A percentile compares a stretch with the other conserved stretches of the same genome.
These are phyloP conservation scores for Melanotaenia parkinsoni DNA, from an alignment of 2,797 vertebrate genomes.

Conservation along the genomic window DNA sequence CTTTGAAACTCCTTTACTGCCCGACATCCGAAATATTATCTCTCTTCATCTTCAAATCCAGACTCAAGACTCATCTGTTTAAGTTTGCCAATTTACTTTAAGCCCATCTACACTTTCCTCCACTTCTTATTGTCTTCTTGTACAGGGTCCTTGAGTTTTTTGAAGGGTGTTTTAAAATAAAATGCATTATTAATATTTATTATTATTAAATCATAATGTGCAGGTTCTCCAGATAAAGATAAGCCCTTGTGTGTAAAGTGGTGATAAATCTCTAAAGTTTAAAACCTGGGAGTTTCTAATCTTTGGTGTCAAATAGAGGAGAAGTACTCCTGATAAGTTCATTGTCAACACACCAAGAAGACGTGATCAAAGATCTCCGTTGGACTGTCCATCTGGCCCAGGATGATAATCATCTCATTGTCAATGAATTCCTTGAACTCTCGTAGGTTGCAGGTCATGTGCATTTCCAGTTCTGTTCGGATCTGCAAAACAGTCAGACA, in stretches of 20 bases:
- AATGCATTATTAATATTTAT: too few relatives aligned
- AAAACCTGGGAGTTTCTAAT: neutral
- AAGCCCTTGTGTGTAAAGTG: neutral
- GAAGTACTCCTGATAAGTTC: neutral
- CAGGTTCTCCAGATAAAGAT: slow-evolving; percentile 4
- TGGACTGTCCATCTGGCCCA: slow-evolving; percentile 99
- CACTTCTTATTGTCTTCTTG: too few relatives aligned
- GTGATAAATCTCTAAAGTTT: neutral
- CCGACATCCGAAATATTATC: too few relatives aligned
- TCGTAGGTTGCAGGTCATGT: slow-evolving; percentile 96
- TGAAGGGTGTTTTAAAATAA: too few relatives aligned
- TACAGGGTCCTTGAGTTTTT: too few relatives aligned
- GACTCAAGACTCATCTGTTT: too few relatives aligned
- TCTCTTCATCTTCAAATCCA: too few relatives aligned
- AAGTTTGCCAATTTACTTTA: too few relatives aligned
- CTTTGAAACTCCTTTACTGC: too few relatives aligned
- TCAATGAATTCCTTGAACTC: slow-evolving; percentile 99
- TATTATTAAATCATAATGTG: neutral
- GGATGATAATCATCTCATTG: slow-evolving; percentile 98
- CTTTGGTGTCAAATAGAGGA: neutral
- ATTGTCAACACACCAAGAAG: slow-evolving; percentile 86
- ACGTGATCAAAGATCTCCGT: slow-evolving; percentile 98
- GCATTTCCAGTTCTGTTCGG: slow-evolving; percentile 96
- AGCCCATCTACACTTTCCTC: too few relatives aligned
- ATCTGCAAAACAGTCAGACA: slow-evolving; percentile 80